Percentiles rank a stretch among this genome's conserved stretches.
Conservation (phyloP, 92 coral and sea anemone species). For the Phenganax subtilis region DNA sequence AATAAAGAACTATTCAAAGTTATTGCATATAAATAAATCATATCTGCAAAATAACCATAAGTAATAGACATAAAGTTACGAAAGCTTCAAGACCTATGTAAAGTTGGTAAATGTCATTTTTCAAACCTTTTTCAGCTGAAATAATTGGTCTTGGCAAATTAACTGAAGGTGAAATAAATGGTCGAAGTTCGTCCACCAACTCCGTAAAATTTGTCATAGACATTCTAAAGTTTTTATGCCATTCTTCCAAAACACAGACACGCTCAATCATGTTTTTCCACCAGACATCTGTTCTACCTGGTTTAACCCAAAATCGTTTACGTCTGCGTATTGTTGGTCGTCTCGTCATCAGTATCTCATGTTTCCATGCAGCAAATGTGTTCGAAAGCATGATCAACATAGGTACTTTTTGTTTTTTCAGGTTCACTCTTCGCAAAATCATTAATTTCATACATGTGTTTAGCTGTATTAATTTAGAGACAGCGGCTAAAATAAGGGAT, state of each 20-base stretch:
- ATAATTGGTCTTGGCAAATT: slow-evolving; percentile 40
- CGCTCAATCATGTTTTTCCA: slow-evolving; percentile 40
- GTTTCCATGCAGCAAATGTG: background rate
- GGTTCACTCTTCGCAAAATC: slow-evolving; percentile 7
- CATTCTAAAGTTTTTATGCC: slow-evolving; percentile 45
- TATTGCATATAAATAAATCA: background rate
- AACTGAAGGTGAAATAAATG: slow-evolving; percentile 37
- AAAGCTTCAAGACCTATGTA: too few species aligned
- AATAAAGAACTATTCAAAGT: slow-evolving; percentile 10
- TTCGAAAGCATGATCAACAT: background rate
- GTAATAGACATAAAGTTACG: too few species aligned
- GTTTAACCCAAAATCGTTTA: slow-evolving; percentile 39
- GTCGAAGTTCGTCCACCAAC: slow-evolving; percentile 49
- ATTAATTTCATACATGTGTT: slow-evolving; percentile 11
- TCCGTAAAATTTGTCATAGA: slow-evolving; percentile 9
- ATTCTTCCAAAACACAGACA: slow-evolving; percentile 31
- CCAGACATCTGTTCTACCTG: slow-evolving; percentile 44
- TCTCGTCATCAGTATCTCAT: slow-evolving; percentile 1
- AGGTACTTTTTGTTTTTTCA: background rate
- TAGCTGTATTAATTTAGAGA: slow-evolving; percentile 8
- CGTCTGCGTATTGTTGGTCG: background rate
- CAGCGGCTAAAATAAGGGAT: background rate
- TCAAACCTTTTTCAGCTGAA: slow-evolving; percentile 39
- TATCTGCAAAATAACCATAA: background rate
- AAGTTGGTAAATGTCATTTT: background rate